A percentile compares a stretch with the other conserved stretches of the same genome.
Evolutionary conservation across 2,888 invertebrate species (phyloP).

Genomic region (Perithous albicinctus): DNA sequence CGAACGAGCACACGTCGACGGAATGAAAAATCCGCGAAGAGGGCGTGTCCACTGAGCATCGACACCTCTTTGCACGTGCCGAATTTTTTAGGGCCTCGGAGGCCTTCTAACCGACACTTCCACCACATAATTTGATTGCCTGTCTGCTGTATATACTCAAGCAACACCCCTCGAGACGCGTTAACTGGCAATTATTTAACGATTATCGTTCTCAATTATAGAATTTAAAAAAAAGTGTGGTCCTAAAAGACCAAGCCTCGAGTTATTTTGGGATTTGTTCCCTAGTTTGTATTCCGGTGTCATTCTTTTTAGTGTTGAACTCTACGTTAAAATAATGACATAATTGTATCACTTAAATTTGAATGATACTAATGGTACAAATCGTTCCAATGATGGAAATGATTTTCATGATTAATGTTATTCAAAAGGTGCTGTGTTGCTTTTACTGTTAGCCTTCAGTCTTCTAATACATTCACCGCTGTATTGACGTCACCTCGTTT

Average conservation of each 20-base stretch:
- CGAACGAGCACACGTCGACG: conserved; percentile 30
- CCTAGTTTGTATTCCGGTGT: not conserved
- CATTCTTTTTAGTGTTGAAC: not conserved
- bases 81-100: conserved; percentile 39
- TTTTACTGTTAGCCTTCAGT: not conserved
- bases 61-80: conserved; percentile 68
- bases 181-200: conserved; percentile 65
- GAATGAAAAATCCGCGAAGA: conserved; percentile 59
- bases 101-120: conserved; percentile 55
- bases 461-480: not conserved
- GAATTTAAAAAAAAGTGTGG: conserved; percentile 5
- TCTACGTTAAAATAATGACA: not conserved
- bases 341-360: not conserved
- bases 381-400: not conserved
- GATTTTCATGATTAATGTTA: not conserved
- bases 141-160: conserved; percentile 39
- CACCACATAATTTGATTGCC: conserved; percentile 57
- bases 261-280: not conserved
- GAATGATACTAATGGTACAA: too few relatives aligned
- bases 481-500: conserved; percentile 4
- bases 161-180: conserved; percentile 36
- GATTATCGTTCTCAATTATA: conserved; percentile 56
- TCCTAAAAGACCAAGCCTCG: not conserved
- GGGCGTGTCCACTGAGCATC: conserved; percentile 66
- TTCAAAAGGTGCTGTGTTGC: not conserved